phyloP scores from a whole-genome alignment of 2,888 invertebrate genomes.

The Drosophila anceps region DNA sequence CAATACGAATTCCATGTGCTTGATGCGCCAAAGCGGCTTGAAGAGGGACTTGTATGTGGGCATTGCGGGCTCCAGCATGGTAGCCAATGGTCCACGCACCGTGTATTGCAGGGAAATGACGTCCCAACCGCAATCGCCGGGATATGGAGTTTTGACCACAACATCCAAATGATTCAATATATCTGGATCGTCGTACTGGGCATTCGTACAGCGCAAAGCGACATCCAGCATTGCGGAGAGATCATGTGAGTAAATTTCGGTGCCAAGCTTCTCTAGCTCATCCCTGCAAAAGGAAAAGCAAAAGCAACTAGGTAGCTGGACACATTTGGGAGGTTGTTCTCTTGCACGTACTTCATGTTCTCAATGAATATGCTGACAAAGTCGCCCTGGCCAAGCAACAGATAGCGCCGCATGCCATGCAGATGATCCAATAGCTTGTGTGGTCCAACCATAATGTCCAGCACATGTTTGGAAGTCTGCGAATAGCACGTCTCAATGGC shows the following conservation, averaged over 20 bases:
- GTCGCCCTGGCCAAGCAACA: constrained; percentile 97
- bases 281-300: constrained; percentile 88
- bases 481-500: constrained; percentile 94
- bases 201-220: constrained; percentile 95
- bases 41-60: constrained; percentile 84
- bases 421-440: constrained; percentile 96
- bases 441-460: constrained; percentile 93
- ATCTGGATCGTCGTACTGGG: constrained; percentile 96
- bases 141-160: constrained; percentile 87
- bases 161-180: constrained; percentile 95
- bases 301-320: not conserved
- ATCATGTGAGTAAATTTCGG: constrained; percentile 94
- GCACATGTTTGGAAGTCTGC: constrained; percentile 93
- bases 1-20: constrained; percentile 85
- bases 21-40: constrained; percentile 85
- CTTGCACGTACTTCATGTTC: constrained; percentile 89
- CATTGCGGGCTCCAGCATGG: constrained; percentile 85
- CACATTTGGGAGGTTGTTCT: not conserved
- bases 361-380: constrained; percentile 97
- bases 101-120: constrained; percentile 84
- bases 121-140: constrained; percentile 85
- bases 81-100: constrained; percentile 84
- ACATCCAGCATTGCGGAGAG: constrained; percentile 93
- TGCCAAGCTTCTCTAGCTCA: constrained; percentile 94
- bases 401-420: constrained; percentile 94